Conservation (phyloP, 1,140 invertebrate species). For the Archivesica marissinica region DNA sequence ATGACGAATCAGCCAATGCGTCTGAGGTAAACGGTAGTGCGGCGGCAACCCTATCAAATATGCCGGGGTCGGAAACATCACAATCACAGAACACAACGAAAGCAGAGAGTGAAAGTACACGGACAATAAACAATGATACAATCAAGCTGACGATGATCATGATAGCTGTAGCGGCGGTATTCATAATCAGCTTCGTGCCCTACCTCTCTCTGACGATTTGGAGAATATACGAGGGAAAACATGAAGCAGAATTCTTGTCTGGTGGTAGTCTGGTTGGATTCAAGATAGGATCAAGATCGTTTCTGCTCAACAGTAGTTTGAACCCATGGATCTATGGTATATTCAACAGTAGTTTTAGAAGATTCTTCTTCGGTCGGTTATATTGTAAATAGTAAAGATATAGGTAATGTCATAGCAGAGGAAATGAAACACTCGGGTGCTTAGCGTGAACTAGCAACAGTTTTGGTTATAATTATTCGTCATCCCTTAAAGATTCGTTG, state of each 20-base stretch:
- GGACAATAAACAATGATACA: slow-evolving; percentile 36
- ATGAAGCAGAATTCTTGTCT: slow-evolving; percentile 49
- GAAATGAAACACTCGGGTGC: too few species aligned
- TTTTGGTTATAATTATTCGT: too few species aligned
- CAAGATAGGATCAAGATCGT: slow-evolving; percentile 58
- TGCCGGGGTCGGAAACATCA: neutral
- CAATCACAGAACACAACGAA: neutral
- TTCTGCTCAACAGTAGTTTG: slow-evolving; percentile 54
- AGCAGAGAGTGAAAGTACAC: neutral
- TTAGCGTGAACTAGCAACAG: too few species aligned
- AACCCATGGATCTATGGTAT: slow-evolving; percentile 67
- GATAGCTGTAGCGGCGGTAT: slow-evolving; percentile 49
- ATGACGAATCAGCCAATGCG: neutral
- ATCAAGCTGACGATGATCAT: slow-evolving; percentile 59
- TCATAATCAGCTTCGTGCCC: slow-evolving; percentile 62
- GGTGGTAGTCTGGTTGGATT: slow-evolving; percentile 45
- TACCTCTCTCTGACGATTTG: slow-evolving; percentile 56
- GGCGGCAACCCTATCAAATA: neutral
- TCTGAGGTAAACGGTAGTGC: slow-evolving; percentile 1
- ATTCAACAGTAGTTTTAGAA: slow-evolving; percentile 60
- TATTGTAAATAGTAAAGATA: neutral
- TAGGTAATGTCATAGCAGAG: too few species aligned
- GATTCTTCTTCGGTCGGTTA: slow-evolving; percentile 33
- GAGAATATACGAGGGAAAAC: slow-evolving; percentile 34
- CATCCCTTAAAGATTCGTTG: too few species aligned